A percentile compares a stretch with the other conserved stretches of the same genome.
Evolutionary conservation across 35 echinoderm and acorn worm genomes (phyloP).

Genomic region (Apostichopus parvimensis): DNA sequence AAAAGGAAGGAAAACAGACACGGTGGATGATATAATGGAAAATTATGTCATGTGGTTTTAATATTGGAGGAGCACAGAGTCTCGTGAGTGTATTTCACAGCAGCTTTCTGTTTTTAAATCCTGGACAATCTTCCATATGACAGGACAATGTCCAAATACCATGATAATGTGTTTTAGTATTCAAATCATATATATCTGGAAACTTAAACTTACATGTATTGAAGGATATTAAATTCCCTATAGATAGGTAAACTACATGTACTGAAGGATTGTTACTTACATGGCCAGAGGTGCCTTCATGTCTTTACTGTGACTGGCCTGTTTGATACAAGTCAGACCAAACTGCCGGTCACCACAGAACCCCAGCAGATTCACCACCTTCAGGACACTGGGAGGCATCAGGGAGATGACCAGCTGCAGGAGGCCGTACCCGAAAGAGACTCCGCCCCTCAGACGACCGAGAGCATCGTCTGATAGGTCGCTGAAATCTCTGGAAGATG

Average conservation of each 20-base stretch:
- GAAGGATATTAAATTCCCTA: too few relatives aligned
- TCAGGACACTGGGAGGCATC: slow-evolving; percentile 95
- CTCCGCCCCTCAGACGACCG: slow-evolving; percentile 76
- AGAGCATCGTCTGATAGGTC: slow-evolving; percentile 71
- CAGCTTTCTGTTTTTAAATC: too few relatives aligned
- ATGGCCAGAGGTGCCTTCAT: slow-evolving; percentile 97
- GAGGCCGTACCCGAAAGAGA: slow-evolving; percentile 91
- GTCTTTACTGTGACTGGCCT: slow-evolving; percentile 83
- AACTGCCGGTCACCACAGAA: slow-evolving; percentile 89
- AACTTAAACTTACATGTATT: too few relatives aligned
- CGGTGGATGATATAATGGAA: too few relatives aligned
- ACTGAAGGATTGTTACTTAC: slow-evolving; percentile 62
- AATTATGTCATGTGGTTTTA: slow-evolving; percentile 62
- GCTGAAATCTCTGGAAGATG: slow-evolving; percentile 46
- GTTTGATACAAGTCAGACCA: slow-evolving; percentile 81
- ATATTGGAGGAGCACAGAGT: background rate
- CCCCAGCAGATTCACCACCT: slow-evolving; percentile 93
- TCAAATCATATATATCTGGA: too few relatives aligned
- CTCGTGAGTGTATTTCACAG: too few relatives aligned
- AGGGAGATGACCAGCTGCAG: slow-evolving; percentile 91
- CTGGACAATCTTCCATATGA: too few relatives aligned
- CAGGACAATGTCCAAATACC: too few relatives aligned
- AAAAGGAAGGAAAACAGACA: too few relatives aligned
- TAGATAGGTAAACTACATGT: background rate
- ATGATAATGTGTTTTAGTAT: too few relatives aligned